Conservation (phyloP, 2,888 invertebrate species). For the Chymomyza procnemis region DNA sequence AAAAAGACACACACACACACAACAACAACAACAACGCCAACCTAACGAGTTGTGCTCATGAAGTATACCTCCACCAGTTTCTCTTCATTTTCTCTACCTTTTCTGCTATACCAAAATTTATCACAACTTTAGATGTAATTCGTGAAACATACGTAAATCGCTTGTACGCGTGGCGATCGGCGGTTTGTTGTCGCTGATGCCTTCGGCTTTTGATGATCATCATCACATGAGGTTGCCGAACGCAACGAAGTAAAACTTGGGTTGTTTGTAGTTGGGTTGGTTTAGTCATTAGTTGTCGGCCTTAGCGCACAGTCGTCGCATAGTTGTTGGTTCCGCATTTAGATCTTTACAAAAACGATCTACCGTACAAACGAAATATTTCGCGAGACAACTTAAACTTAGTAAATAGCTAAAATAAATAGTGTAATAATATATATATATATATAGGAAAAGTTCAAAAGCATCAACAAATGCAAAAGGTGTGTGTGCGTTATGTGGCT, state of each 20-base stretch:
- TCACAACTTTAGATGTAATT: not conserved
- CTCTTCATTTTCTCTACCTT: not conserved
- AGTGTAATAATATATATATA: no score
- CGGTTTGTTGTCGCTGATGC: slow-evolving; percentile 26
- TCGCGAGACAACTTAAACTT: slow-evolving; percentile 5
- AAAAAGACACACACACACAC: no score
- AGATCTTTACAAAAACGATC: not conserved
- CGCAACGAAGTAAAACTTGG: not conserved
- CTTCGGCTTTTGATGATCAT: not conserved
- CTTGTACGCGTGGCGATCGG: slow-evolving; percentile 60
- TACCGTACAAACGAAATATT: slow-evolving; percentile 9
- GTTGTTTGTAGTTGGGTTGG: slow-evolving; percentile 34
- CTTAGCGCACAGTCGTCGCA: slow-evolving; percentile 41
- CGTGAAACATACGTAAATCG: not conserved
- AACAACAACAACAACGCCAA: not conserved
- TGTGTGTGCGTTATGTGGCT: not conserved
- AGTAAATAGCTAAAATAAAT: not conserved
- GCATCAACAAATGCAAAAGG: not conserved
- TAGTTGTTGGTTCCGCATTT: slow-evolving; percentile 6
- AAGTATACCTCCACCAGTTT: slow-evolving; percentile 16
- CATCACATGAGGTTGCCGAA: not conserved
- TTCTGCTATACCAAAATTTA: not conserved
- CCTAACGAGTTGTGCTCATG: not conserved
- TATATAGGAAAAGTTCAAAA: slow-evolving; percentile 20
- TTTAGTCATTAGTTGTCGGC: slow-evolving; percentile 49